Percentiles rank a stretch among this genome's conserved stretches.
Conservation (phyloP, 2,797 vertebrate genomes). For the Hylomyscus alleni region DNA sequence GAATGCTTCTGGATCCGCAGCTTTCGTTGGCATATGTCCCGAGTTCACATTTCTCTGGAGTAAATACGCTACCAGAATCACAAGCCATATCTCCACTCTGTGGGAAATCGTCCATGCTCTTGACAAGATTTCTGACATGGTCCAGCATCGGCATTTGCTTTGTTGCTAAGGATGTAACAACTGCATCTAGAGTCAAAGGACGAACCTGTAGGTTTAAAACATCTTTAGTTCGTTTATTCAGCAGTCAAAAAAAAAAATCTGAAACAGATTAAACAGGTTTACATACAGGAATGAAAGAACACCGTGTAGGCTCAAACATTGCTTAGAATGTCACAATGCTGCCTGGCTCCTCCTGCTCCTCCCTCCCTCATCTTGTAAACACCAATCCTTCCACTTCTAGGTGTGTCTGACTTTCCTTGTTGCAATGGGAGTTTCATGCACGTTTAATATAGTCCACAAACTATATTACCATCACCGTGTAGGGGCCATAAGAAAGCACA, state of each 20-base stretch:
- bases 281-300: slow-evolving; percentile 14
- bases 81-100: slow-evolving; percentile 81
- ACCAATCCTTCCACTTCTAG: slow-evolving; percentile 47
- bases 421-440: neutral
- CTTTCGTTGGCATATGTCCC: slow-evolving; percentile 65
- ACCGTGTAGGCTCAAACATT: neutral
- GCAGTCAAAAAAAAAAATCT: neutral
- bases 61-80: slow-evolving; percentile 76
- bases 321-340: slow-evolving; percentile 46
- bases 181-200: slow-evolving; percentile 49
- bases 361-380: neutral
- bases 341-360: slow-evolving; percentile 64
- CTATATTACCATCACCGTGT: neutral
- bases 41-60: slow-evolving; percentile 55
- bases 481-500: neutral
- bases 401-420: slow-evolving; percentile 60
- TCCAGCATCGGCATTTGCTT: slow-evolving; percentile 62
- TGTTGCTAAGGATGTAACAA: neutral
- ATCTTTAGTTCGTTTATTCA: neutral
- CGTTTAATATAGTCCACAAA: neutral
- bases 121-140: slow-evolving; percentile 73
- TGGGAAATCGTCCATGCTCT: slow-evolving; percentile 81
- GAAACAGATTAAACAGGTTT: slow-evolving; percentile 52
- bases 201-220: slow-evolving; percentile 21
- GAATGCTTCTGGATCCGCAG: slow-evolving; percentile 85